These are phyloP conservation scores for Rhingia campestris DNA, from an alignment of 2,888 invertebrate species.

Conservation along the genomic window DNA sequence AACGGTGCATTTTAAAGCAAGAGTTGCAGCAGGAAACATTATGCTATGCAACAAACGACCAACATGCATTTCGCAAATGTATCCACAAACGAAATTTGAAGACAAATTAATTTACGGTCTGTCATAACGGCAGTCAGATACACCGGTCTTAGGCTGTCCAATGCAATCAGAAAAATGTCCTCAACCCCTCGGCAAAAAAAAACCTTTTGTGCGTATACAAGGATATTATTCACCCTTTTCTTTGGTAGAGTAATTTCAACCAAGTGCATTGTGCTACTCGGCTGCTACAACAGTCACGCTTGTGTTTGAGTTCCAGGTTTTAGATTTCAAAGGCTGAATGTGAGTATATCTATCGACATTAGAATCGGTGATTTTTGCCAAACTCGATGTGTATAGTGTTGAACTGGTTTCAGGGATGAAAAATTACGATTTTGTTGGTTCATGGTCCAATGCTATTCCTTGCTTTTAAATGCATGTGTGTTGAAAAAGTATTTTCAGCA, in stretches of 20 bases:
- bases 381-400: constrained; percentile 36
- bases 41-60: constrained; percentile 9
- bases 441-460: constrained; percentile 58
- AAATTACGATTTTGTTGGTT: constrained; percentile 23
- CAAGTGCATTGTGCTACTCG: constrained; percentile 37
- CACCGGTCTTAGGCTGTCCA: constrained; percentile 44
- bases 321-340: constrained; percentile 20
- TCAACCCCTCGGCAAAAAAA: constrained; percentile 23
- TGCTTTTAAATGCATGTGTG: constrained; percentile 15
- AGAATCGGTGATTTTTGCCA: constrained; percentile 38
- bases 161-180: constrained; percentile 50
- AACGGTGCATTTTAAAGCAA: constrained; percentile 54
- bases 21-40: constrained; percentile 11
- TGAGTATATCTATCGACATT: constrained; percentile 50
- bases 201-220: constrained; percentile 7
- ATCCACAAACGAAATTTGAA: constrained; percentile 35
- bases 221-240: constrained; percentile 54
- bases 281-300: constrained; percentile 26
- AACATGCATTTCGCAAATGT: constrained; percentile 23
- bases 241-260: constrained; percentile 18
- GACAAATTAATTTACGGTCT: constrained; percentile 51
- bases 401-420: constrained; percentile 44
- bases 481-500: constrained; percentile 36
- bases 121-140: constrained; percentile 36
- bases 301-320: constrained; percentile 22